phyloP scores from a whole-genome alignment of 2,113 vertebrate genomes.

The Hylia prasina region DNA sequence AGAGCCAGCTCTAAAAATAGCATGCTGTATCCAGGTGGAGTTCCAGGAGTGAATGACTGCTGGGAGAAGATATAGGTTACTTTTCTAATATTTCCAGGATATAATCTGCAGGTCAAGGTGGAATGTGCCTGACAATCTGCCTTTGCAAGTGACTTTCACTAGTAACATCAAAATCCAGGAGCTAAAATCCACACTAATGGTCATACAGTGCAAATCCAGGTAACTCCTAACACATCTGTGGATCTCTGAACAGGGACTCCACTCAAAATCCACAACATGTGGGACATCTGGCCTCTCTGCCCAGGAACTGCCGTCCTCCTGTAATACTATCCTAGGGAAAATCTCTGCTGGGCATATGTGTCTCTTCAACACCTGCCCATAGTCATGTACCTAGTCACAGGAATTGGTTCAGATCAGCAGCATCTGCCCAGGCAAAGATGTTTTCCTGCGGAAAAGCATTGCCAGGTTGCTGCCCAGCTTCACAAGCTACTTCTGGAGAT shows the following conservation, averaged over 20 bases:
- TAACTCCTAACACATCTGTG: rapidly evolving
- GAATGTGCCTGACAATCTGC: neutral
- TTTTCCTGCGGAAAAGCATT: rapidly evolving
- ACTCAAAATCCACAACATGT: rapidly evolving
- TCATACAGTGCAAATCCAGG: neutral
- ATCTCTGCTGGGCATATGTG: rapidly evolving
- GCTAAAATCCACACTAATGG: neutral
- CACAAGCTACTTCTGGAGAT: rapidly evolving
- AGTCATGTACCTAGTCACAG: rapidly evolving
- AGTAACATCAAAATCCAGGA: neutral
- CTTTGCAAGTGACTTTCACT: neutral
- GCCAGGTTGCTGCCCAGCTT: neutral
- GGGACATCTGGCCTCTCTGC: rapidly evolving
- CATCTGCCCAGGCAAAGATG: rapidly evolving
- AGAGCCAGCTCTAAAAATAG: slow-evolving; percentile 42
- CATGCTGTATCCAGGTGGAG: neutral
- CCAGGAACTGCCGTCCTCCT: neutral
- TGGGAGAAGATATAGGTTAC: neutral
- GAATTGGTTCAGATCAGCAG: neutral
- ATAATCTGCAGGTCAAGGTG: neutral
- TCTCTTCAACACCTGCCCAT: rapidly evolving
- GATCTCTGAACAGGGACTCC: neutral
- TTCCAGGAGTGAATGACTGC: neutral
- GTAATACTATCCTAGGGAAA: neutral
- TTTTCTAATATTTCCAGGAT: neutral